These are phyloP conservation scores for Theodoxus fluviatilis DNA, from an alignment of 2,888 invertebrate genomes.

Conservation along the genomic window DNA sequence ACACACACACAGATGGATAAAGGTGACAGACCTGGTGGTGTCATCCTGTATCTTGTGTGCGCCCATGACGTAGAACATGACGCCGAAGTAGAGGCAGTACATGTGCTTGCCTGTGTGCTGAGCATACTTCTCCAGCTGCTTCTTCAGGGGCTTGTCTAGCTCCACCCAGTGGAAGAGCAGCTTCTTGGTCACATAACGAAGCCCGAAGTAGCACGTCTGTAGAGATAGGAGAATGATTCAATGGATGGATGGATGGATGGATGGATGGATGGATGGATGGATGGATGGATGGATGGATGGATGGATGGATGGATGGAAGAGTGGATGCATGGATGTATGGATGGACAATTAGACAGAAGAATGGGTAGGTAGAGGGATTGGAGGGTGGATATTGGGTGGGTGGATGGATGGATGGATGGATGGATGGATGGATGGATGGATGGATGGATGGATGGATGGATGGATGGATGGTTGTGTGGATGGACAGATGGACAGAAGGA, in stretches of 20 bases:
- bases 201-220: slow-evolving; percentile 88
- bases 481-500: too few relatives aligned
- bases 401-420: too few relatives aligned
- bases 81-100: slow-evolving; percentile 81
- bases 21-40: slow-evolving; percentile 76
- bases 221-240: slow-evolving; percentile 23
- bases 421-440: too few relatives aligned
- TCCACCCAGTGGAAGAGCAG: slow-evolving; percentile 83
- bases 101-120: slow-evolving; percentile 70
- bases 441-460: too few relatives aligned
- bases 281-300: too few relatives aligned
- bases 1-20: background rate
- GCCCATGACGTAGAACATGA: slow-evolving; percentile 93
- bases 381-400: too few relatives aligned
- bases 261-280: background rate
- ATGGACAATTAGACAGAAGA: background rate
- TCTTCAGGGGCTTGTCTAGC: slow-evolving; percentile 88
- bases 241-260: background rate
- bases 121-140: slow-evolving; percentile 93
- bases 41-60: slow-evolving; percentile 89
- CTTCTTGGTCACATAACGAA: slow-evolving; percentile 78
- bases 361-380: too few relatives aligned
- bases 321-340: background rate
- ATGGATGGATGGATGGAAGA: too few relatives aligned
- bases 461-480: too few relatives aligned